Evolutionary conservation across 2,113 vertebrate species (phyloP), one percentile per base, ranked within the genome.

Genomic region (Forbesichthys agassizii): DNA sequence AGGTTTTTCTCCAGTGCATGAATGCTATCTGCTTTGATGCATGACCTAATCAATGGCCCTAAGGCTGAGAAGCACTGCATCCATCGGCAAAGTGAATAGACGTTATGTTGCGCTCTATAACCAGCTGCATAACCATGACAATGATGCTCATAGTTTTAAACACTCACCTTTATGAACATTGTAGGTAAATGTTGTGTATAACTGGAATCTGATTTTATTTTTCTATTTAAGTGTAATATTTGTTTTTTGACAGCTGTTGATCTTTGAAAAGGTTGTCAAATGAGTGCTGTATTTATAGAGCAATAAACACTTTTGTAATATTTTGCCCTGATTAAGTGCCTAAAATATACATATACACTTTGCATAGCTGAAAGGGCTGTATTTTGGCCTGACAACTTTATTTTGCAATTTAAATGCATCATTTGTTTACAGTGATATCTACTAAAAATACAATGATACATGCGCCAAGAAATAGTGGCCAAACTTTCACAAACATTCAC

Each of bases 161-260:
- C 9, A 33, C 20, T 49, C 42, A 47, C 14, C 14, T 16, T 47
- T 9, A 20, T 48, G n/a, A 48, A 33, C 11, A 5, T 6, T 13
- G 33, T 47, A 49, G 48, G 52, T 48, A 69, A 10, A 42, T 61
- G 16, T 66, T 46, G 57, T 14, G 36, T 68, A 59, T 63, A 83
- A 75, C 66, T 76, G 72, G 81, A 80, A 76, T 54, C 11, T 18
- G 4, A 62, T 79, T 63, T 73, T 62, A 55, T 81, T 72, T 53
- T 65, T 1, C 3, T 33, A 4, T 64, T 79, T 2, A 48, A 42
- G 1, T 42, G 36, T 42, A 42, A 42, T 7, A 27, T 2, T 27
- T 27, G 27, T 48, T 48, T 73, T 61, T 33, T 42, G 46, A 59
- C 1, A 61, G 42, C 5, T 73, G 36, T 20, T 7, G 11, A 4